These are phyloP conservation scores for Gymnothorax reevesii DNA, from an alignment of 2,797 vertebrate genomes.

Conservation along the genomic window DNA sequence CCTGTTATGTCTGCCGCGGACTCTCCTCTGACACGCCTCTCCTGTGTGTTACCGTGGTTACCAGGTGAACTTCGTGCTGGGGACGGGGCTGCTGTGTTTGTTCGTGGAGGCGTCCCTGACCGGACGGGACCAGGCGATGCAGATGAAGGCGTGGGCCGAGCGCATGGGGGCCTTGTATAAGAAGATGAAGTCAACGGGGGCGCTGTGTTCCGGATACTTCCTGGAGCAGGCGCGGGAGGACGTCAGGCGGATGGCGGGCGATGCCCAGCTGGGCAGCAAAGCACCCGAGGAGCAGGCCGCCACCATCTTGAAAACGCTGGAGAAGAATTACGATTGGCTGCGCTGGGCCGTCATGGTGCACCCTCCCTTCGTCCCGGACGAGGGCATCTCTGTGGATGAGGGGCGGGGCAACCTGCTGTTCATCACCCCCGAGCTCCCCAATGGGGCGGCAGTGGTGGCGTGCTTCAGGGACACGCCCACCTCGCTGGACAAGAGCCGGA, in stretches of 20 bases:
- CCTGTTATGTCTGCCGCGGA: no score
- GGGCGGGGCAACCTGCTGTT: slow-evolving; percentile 52
- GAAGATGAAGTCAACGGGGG: slow-evolving; percentile 65
- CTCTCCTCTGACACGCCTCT: no score
- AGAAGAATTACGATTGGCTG: slow-evolving; percentile 74
- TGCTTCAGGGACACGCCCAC: slow-evolving; percentile 66
- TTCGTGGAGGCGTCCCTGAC: slow-evolving; percentile 68
- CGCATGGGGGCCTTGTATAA: slow-evolving; percentile 66
- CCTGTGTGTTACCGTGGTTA: background rate
- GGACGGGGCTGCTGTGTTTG: slow-evolving; percentile 70
- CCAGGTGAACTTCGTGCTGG: slow-evolving; percentile 71
- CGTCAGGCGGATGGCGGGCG: slow-evolving; percentile 55
- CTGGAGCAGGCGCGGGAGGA: slow-evolving; percentile 68
- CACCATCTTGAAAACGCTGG: slow-evolving; percentile 61
- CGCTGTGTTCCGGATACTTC: slow-evolving; percentile 67
- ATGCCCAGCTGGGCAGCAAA: slow-evolving; percentile 47
- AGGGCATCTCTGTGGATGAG: slow-evolving; percentile 39
- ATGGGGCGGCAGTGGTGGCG: slow-evolving; percentile 61
- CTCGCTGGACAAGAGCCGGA: slow-evolving; percentile 67
- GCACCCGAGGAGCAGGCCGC: slow-evolving; percentile 59
- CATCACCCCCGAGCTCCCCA: slow-evolving; percentile 53
- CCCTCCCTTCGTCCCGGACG: slow-evolving; percentile 42
- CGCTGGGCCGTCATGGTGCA: slow-evolving; percentile 75
- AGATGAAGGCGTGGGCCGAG: slow-evolving; percentile 70
- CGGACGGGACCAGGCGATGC: slow-evolving; percentile 65